Evolutionary conservation across 2,888 invertebrate species (phyloP), one percentile per base, ranked within the genome.

Genomic region (Priocnemis perturbator): DNA sequence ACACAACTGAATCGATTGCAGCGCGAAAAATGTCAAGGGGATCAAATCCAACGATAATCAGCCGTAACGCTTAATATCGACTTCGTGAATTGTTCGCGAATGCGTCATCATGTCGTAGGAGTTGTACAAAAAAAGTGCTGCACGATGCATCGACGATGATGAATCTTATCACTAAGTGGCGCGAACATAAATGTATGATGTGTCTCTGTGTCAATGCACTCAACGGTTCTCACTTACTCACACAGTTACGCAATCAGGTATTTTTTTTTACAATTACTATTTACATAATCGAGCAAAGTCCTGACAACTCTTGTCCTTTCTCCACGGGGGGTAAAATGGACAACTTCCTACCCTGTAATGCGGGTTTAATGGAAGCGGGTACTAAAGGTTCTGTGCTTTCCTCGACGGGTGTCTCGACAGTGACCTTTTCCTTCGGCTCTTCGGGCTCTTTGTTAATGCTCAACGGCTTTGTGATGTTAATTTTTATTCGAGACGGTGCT

Each of bases 221-320:
- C 37, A 37, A 11, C 37, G 7, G 37, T 11, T 37, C 14, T 37
- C 37, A 37, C 37, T 3, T 37, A 37, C 7, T 45, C 48, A 52
- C 58, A 17, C 70, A 59, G 26, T 26, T 26, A 67, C 62, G 62
- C 56, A 63, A 56, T 45, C 55, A 50, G 5, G 14, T 37, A 23
- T 64, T 68, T 9, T 37, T 67, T 59, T 76, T 58, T 58, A 64
- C 58, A 64, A 58, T 0, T 26, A 71, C 37, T 79, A 80, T 86
- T 92, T 91, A 96, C 96, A 96, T 96, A 81, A 97, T 95, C 60
- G 95, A 94, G 90, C 97, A 97, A 79, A 97, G 90, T 37, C 95
- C 97, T 0, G 97, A 96, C 20, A 96, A 91, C 87, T 97, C 97
- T 71, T 91, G 92, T 37, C 96, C 97, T 86, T 92, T 94, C 67